Conservation (phyloP, 2,797 vertebrate species). For the Glyptemys insculpta region DNA sequence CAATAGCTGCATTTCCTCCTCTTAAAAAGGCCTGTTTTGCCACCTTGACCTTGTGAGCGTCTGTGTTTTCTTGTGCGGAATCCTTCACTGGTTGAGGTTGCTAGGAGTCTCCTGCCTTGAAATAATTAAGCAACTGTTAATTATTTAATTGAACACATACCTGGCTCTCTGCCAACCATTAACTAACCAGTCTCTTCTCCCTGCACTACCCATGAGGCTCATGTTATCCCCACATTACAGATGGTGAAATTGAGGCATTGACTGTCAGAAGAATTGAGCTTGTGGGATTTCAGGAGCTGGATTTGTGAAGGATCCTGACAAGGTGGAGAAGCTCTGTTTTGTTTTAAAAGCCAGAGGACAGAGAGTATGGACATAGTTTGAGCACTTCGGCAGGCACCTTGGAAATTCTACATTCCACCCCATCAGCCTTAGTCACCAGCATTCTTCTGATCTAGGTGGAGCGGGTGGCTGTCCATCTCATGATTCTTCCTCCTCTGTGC, state of each 20-base stretch:
- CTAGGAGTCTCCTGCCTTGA: neutral
- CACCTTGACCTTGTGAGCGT: neutral
- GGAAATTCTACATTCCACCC: neutral
- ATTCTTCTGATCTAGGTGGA: neutral
- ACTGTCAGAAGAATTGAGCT: neutral
- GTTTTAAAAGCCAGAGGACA: neutral
- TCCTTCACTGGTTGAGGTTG: neutral
- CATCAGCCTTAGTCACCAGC: neutral
- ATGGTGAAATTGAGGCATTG: neutral
- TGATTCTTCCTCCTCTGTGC: neutral
- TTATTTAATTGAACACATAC: neutral
- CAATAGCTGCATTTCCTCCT: neutral
- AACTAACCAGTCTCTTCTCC: neutral
- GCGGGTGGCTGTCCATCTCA: neutral
- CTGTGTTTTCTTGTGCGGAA: neutral
- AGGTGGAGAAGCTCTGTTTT: neutral
- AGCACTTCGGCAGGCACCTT: neutral
- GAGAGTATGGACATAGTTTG: neutral
- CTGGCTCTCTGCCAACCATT: neutral
- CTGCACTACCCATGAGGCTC: neutral
- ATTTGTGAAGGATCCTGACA: neutral
- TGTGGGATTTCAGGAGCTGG: neutral
- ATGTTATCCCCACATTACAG: neutral
- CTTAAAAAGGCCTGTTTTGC: neutral
- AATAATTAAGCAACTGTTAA: neutral